phyloP scores from a whole-genome alignment of 2,797 vertebrate genomes.

The Sylvilagus floridanus region DNA sequence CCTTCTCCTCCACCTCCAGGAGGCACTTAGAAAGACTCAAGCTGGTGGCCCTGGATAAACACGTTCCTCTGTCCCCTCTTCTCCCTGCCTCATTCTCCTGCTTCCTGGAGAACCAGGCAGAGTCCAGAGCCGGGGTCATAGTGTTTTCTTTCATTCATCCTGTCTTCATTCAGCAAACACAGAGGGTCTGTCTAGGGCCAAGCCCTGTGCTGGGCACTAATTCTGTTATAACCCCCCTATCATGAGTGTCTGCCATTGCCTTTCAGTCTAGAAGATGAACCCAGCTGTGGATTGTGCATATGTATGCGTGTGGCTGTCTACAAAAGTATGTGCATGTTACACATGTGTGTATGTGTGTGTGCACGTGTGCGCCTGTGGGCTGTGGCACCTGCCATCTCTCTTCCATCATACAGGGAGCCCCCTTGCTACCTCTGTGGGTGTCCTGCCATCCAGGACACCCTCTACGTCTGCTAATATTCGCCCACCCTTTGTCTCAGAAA shows the following conservation, averaged over 20 bases:
- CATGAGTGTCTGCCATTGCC: neutral
- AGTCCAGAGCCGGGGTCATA: neutral
- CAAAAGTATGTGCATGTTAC: neutral
- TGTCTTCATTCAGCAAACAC: slow-evolving; percentile 46
- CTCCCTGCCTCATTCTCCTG: neutral
- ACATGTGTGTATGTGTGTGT: neutral
- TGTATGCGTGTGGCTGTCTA: neutral
- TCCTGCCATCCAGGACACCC: neutral
- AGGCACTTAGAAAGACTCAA: neutral
- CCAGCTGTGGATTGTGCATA: neutral
- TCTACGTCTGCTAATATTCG: neutral
- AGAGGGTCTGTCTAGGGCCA: neutral
- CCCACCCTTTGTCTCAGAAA: neutral
- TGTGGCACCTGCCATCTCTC: neutral
- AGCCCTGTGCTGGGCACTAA: neutral
- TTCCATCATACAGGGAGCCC: neutral
- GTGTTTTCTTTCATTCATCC: neutral
- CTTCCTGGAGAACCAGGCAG: neutral
- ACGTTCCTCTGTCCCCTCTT: neutral
- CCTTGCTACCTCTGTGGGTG: neutral
- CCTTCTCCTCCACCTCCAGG: neutral
- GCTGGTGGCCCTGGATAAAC: neutral
- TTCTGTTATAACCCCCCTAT: neutral
- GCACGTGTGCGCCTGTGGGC: neutral
- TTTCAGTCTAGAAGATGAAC: neutral